Evolutionary conservation across 2,888 invertebrate genomes (phyloP), one percentile per base, ranked within the genome.

Genomic region (Auanema sp.): DNA sequence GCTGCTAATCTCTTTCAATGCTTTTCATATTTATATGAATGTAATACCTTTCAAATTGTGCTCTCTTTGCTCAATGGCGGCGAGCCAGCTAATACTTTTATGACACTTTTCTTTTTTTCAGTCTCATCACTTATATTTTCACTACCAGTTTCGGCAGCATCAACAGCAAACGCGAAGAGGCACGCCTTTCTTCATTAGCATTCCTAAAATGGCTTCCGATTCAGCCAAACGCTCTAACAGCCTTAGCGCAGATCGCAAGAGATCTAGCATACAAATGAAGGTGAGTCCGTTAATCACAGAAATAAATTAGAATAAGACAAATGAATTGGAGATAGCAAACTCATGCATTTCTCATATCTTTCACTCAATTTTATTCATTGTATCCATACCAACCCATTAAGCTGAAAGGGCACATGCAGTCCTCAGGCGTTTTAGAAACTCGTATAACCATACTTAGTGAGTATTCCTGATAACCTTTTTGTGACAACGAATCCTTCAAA

Each of bases 241-340:
- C 55, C 12, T 60, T 18, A 51, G 54, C 14, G 25, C 59, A 25
- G 60, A 60, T 40, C 54, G 60, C 41, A 60, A 60, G 40, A 43
- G 60, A 51, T 60, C 60, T 10, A 60, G 60, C 51, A 42, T 60
- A n/a, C 54, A 54, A 24, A 25, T 54, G 47, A 54, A 54, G 55
- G 54, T 60, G 16, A n/a, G n/a, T n/a, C n/a, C n/a, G n/a, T 16
- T 24, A 11, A 2, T 18, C 18, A 18, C 4, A 23, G 16, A 18
- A 6, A 42, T 23, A 11, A 42, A 12, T 16, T 16, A 14, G 11
- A 6, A 18, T 2, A 16, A 40, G 50, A 18, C 12, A 16, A 51
- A 11, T n/a, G 16, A 16, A 3, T 47, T 18, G 4, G 3, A 5
- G 33, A 33, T 33, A 5, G 33, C 33, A 8, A 33, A 21, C 10